Evolutionary conservation across 2,888 invertebrate species (phyloP).

Genomic region (Dryomyza anilis): DNA sequence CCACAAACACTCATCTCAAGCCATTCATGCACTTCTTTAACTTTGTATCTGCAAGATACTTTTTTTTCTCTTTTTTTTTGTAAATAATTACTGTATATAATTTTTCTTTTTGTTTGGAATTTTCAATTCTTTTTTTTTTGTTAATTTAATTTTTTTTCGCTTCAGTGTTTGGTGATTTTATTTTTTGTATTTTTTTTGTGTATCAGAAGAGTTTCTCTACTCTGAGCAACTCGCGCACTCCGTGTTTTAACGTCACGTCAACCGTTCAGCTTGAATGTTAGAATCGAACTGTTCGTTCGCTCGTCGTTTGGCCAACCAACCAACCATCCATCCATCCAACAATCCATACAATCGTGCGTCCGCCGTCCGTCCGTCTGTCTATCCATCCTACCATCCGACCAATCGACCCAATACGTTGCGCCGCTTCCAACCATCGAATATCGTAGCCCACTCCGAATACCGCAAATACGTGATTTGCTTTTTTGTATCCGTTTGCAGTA

Average conservation of each 20-base stretch:
- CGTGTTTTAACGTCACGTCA: slow-evolving; percentile 42
- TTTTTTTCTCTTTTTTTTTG: not conserved
- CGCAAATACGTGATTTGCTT: too few relatives aligned
- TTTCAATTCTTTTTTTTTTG: not conserved
- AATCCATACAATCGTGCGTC: not conserved
- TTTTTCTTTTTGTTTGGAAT: not conserved
- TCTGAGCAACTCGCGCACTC: slow-evolving; percentile 29
- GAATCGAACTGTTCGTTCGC: slow-evolving; percentile 56
- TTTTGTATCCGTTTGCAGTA: not conserved
- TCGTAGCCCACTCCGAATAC: too few relatives aligned
- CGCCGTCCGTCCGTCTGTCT: not conserved
- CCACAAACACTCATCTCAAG: not conserved
- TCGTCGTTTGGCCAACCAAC: slow-evolving; percentile 21
- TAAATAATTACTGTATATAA: not conserved
- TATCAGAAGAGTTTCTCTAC: slow-evolving; percentile 2
- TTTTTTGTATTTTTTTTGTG: slow-evolving; percentile 1
- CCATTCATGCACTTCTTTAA: not conserved
- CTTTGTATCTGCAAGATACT: not conserved
- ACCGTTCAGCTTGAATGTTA: slow-evolving; percentile 61
- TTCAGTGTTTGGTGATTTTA: too few relatives aligned
- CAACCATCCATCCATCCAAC: too few relatives aligned
- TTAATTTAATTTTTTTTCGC: not conserved
- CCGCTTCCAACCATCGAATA: too few relatives aligned
- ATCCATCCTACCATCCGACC: too few relatives aligned
- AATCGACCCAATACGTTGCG: too few relatives aligned